phyloP scores from a whole-genome alignment of 2,888 invertebrate genomes.

The Stegophylla sp. region DNA sequence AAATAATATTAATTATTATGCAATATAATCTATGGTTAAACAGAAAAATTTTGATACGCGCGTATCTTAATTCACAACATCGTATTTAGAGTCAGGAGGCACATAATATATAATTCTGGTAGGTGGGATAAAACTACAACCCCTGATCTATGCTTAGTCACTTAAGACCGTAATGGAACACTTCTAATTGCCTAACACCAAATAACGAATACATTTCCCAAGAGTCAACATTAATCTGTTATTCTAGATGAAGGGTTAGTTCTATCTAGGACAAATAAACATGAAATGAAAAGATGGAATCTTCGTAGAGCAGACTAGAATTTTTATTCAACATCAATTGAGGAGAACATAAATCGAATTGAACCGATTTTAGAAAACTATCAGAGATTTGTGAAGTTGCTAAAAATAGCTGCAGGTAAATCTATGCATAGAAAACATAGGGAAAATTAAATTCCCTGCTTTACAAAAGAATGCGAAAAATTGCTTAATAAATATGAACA shows the following conservation, averaged over 20 bases:
- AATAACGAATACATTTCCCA: conserved; percentile 9
- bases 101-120: too few relatives aligned
- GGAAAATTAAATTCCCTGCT: conserved; percentile 4
- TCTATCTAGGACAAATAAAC: not conserved
- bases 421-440: conserved; percentile 27
- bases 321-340: not conserved
- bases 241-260: conserved; percentile 3
- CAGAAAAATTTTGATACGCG: not conserved
- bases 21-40: not conserved
- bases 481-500: not conserved
- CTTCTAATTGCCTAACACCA: not conserved
- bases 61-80: too few relatives aligned
- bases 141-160: conserved; percentile 1
- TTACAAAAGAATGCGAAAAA: conserved; percentile 7
- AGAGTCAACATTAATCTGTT: not conserved
- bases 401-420: conserved; percentile 32
- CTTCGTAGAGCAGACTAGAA: conserved; percentile 1
- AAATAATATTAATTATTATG: not conserved
- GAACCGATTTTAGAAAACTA: conserved; percentile 2
- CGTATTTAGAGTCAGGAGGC: too few relatives aligned
- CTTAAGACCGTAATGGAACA: not conserved
- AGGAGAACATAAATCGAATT: conserved; percentile 7
- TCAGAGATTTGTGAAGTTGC: conserved; percentile 20
- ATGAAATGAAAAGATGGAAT: not conserved
- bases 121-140: not conserved